A percentile compares a stretch with the other conserved stretches of the same genome.
These are phyloP conservation scores for Helicolenus hilgendorfi DNA, from an alignment of 2,797 vertebrate species.

Conservation along the genomic window DNA sequence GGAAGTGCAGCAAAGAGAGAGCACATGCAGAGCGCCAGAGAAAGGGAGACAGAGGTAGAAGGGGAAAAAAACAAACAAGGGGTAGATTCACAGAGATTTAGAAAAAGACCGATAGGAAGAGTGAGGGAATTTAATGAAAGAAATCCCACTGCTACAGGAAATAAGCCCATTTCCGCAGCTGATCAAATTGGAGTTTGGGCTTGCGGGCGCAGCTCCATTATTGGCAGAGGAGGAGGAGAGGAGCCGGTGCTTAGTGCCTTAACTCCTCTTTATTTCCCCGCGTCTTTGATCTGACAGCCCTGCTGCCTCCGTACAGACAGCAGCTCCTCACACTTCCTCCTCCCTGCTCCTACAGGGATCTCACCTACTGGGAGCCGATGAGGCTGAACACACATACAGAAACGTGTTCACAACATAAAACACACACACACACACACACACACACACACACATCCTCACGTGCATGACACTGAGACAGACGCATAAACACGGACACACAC, in stretches of 20 bases:
- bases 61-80: slow-evolving; percentile 57
- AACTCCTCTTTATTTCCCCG: slow-evolving; percentile 73
- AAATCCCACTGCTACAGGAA: slow-evolving; percentile 76
- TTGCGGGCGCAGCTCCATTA: slow-evolving; percentile 77
- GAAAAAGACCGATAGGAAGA: slow-evolving; percentile 38
- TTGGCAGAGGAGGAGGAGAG: slow-evolving; percentile 72
- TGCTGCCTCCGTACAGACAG: slow-evolving; percentile 61
- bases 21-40: slow-evolving; percentile 7
- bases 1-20: slow-evolving; percentile 29
- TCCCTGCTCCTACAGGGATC: slow-evolving; percentile 43
- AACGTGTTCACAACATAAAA: neutral
- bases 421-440: neutral
- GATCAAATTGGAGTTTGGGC: slow-evolving; percentile 84
- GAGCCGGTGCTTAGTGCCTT: slow-evolving; percentile 63
- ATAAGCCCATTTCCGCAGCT: slow-evolving; percentile 75
- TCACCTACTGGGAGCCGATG: slow-evolving; percentile 44
- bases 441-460: neutral
- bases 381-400: slow-evolving; percentile 40
- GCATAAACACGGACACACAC: neutral
- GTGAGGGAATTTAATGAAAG: slow-evolving; percentile 77
- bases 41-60: slow-evolving; percentile 15
- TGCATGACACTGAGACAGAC: neutral
- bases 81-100: slow-evolving; percentile 30
- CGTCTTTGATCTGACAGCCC: slow-evolving; percentile 79
- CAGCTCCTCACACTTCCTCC: slow-evolving; percentile 61